phyloP scores from a whole-genome alignment of 2,113 vertebrate genomes.

The Xiphorhynchus elegans region DNA sequence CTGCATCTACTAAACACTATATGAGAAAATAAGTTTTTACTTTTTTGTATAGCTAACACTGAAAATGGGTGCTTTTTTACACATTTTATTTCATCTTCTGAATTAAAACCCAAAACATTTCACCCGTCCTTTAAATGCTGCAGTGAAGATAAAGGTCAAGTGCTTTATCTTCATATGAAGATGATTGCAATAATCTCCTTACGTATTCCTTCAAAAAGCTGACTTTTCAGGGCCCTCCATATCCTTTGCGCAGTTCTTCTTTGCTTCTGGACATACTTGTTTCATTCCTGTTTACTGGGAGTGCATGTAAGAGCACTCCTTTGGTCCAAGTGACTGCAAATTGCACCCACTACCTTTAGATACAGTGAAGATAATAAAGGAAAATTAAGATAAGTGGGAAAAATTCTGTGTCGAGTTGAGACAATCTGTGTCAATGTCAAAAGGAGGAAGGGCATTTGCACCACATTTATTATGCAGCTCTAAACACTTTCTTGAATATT shows the following conservation, averaged over 20 bases:
- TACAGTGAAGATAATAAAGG: neutral
- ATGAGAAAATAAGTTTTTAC: constrained; percentile 3
- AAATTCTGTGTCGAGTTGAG: neutral
- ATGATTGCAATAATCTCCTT: constrained; percentile 58
- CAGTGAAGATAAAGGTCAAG: constrained; percentile 53
- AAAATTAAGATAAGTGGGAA: neutral
- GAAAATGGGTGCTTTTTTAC: neutral
- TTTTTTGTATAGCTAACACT: neutral
- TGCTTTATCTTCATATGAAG: constrained; percentile 48
- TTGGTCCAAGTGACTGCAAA: constrained; percentile 15
- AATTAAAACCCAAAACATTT: constrained; percentile 51
- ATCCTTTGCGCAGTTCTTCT: neutral
- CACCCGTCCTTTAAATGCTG: neutral
- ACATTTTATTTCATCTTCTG: constrained; percentile 16
- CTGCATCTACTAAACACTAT: neutral
- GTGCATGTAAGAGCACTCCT: neutral
- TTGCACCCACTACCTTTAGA: neutral
- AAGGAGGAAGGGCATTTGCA: constrained; percentile 28
- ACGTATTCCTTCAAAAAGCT: constrained; percentile 11
- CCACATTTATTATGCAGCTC: constrained; percentile 32
- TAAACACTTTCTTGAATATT: constrained; percentile 25
- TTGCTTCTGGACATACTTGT: constrained; percentile 30
- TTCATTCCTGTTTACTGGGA: neutral
- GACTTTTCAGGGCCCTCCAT: constrained; percentile 33
- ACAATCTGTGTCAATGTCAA: constrained; percentile 35